A percentile compares a stretch with the other conserved stretches of the same genome.
These are phyloP conservation scores for Rallus limicola DNA, from an alignment of 2,113 vertebrate genomes.

Conservation along the genomic window DNA sequence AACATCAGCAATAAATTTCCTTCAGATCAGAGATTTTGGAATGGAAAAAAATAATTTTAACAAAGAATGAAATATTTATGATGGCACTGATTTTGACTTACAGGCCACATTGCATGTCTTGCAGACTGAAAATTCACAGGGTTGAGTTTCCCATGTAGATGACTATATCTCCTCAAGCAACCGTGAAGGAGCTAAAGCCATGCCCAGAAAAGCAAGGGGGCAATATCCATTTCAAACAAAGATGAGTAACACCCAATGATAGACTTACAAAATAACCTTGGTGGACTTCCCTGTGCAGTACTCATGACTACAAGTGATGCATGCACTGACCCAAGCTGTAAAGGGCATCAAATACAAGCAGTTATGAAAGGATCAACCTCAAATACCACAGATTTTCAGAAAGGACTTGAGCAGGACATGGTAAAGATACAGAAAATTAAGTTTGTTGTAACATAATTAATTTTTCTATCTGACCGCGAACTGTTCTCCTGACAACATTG, in stretches of 20 bases:
- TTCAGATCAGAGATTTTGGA: not conserved
- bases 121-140: not conserved
- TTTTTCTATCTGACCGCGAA: not conserved
- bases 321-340: not conserved
- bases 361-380: not conserved
- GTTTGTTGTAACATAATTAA: not conserved
- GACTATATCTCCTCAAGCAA: accelerated
- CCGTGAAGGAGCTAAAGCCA: not conserved
- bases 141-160: not conserved
- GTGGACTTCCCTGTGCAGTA: not conserved
- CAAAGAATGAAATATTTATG: not conserved
- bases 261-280: not conserved
- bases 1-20: not conserved
- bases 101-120: accelerated
- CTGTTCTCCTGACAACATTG: not conserved
- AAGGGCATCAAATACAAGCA: not conserved
- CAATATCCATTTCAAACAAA: not conserved
- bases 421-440: not conserved
- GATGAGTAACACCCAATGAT: not conserved
- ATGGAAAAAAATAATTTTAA: not conserved
- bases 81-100: not conserved
- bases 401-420: not conserved
- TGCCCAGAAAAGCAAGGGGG: not conserved
- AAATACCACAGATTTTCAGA: not conserved
- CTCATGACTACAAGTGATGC: not conserved